Evolutionary conservation across 2,888 invertebrate genomes (phyloP), one percentile per base, ranked within the genome.

Genomic region (Allophyes oxyacanthae): DNA sequence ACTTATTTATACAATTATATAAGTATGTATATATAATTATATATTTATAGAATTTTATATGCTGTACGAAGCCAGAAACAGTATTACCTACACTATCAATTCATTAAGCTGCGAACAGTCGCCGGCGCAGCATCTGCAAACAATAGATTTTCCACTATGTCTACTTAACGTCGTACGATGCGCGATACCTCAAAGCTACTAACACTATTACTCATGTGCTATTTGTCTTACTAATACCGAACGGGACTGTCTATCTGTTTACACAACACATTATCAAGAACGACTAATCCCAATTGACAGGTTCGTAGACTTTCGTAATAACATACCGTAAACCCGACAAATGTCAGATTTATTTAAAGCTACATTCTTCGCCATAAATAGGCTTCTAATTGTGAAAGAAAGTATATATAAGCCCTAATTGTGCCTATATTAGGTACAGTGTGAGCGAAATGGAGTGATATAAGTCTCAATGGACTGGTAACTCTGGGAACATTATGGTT

Each of bases 231-330:
- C 37, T 30, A 5, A 57, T 46, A 58, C 14, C 26, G 26, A 72
- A 59, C 56, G 58, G 50, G 30, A 51, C 33, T 59, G 20, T 41
- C 6, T 42, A 37, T 46, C n/a, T 62, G 49, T 69, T 69, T 66
- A 37, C 42, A 10, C 33, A 14, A 6, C 32, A n/a, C n/a, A 44
- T 66, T 60, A 66, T 42, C 51, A 33, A 51, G 49, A 62, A 72
- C 33, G 37, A 15, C 52, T 69, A 45, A 72, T 69, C 66, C 53
- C 45, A 45, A 11, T 13, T 32, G 46, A 37, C 46, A 32, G 30
- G 52, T 38, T 42, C 32, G 25, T 64, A 67, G 62, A 36, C 43
- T 45, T 25, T 2, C 28, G 28, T 6, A 28, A 6, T 8, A 28
- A 20, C n/a, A 43, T 42, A 44, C 8, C 14, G n/a, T 30, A 15